A percentile compares a stretch with the other conserved stretches of the same genome.
phyloP scores from a whole-genome alignment of 2,113 vertebrate species.

The Fukomys damarensis region DNA sequence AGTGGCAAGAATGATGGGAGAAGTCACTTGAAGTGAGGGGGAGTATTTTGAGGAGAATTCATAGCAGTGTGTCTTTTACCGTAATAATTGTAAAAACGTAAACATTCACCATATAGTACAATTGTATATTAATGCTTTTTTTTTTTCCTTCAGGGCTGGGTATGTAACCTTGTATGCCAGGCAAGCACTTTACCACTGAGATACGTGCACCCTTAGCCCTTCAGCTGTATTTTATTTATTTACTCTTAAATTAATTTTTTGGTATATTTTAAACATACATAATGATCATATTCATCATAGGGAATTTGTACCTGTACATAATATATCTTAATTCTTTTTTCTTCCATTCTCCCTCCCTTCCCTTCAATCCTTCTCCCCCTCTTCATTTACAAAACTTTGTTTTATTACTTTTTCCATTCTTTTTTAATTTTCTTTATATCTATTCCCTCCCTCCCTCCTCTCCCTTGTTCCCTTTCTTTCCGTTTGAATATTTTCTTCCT shows the following conservation, averaged over 20 bases:
- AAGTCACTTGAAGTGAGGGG: background rate
- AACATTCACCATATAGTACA: background rate
- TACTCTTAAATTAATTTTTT: background rate
- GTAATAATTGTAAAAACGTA: background rate
- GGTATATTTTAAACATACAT: background rate
- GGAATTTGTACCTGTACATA: background rate
- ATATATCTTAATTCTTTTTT: background rate
- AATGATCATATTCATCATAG: background rate
- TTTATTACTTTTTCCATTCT: background rate
- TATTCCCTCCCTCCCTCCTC: background rate
- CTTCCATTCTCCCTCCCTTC: background rate
- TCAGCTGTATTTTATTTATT: background rate
- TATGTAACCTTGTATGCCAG: background rate
- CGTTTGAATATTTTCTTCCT: background rate
- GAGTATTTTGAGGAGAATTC: background rate
- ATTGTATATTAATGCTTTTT: background rate
- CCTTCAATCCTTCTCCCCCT: background rate
- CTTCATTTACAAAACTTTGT: background rate
- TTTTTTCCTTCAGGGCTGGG: background rate
- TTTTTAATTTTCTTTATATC: background rate
- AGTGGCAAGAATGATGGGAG: background rate
- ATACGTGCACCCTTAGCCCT: background rate
- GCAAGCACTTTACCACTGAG: background rate
- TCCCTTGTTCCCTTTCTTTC: background rate
- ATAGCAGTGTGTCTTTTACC: background rate